These are phyloP conservation scores for Bambusicola thoracicus DNA, from an alignment of 2,113 vertebrate species.

Conservation along the genomic window DNA sequence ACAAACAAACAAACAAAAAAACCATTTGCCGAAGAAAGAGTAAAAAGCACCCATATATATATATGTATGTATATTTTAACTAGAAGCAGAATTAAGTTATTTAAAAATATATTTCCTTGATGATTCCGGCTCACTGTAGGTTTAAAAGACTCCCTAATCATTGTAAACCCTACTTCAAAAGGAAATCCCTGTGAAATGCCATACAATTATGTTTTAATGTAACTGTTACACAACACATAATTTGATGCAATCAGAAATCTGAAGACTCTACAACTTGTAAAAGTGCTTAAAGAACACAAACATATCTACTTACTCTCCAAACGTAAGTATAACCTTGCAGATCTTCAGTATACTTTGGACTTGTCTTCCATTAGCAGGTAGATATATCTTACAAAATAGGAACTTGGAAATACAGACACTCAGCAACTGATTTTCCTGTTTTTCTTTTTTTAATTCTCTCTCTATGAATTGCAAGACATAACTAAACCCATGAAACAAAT, in stretches of 20 bases:
- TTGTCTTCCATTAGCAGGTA: not conserved
- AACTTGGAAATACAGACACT: not conserved
- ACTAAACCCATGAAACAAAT: not conserved
- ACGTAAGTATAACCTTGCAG: slow-evolving; percentile 20
- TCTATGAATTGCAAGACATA: not conserved
- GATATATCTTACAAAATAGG: not conserved
- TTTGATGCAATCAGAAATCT: not conserved
- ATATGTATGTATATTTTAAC: not conserved
- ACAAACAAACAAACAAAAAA: not conserved
- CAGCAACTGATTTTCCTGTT: not conserved
- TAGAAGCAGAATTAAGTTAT: not conserved
- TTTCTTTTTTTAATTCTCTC: not conserved
- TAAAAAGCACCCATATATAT: not conserved
- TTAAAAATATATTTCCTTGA: not conserved
- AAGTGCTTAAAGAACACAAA: slow-evolving; percentile 27
- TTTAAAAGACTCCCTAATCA: not conserved
- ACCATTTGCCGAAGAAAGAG: not conserved
- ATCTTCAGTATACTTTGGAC: not conserved
- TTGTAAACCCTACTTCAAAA: not conserved
- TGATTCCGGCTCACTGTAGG: not conserved
- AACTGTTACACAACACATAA: not conserved
- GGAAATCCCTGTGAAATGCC: not conserved
- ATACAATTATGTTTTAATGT: not conserved
- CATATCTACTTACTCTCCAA: slow-evolving; percentile 45
- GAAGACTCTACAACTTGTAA: not conserved